Evolutionary conservation across 2,888 invertebrate species (phyloP), one percentile per base, ranked within the genome.

Genomic region (Drosophila pseudotalamancana): DNA sequence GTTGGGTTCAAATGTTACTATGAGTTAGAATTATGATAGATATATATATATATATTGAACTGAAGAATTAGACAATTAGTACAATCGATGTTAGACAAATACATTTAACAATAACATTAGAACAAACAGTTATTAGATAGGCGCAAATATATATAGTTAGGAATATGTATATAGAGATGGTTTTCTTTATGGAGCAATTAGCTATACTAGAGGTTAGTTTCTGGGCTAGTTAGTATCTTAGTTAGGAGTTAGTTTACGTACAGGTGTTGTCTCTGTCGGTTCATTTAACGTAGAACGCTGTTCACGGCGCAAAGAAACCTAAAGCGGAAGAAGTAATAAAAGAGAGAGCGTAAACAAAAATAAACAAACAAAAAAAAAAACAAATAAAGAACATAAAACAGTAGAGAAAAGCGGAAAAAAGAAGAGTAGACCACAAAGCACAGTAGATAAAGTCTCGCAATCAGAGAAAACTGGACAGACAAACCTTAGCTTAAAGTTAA

Each of bases 301-400:
- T 92, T 92, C 92, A 93, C 92, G 92, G 91, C 93, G 92, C 92
- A 92, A 92, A 92, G 93, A 92, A 92, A 93, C 93, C 94, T 94
- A 94, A 92, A 93, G 94, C 89, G 79, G 89, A 88, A 85, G 83
- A 75, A 34, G 72, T 80, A 76, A 86, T 88, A 89, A 89, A 88
- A 89, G 61, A 86, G 74, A 77, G 75, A 80, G 77, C 75, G 67
- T 77, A 89, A 84, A 83, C 71, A 63, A 83, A 86, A 88, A 79
- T 77, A 69, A 92, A 68, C 49, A 63, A 48, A 62, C 93, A 93
- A 89, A 92, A 93, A 93, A 92, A 92, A 92, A 48, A 14, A 46
- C 50, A 39, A 53, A 55, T 18, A 18, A 65, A 53, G 56, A 48
- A 66, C 93, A 93, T 89, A 92, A 93, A 93, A 92, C 19, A 56